A percentile compares a stretch with the other conserved stretches of the same genome.
These are phyloP conservation scores for Serripes groenlandicus DNA, from an alignment of 2,888 invertebrate species.

Conservation along the genomic window DNA sequence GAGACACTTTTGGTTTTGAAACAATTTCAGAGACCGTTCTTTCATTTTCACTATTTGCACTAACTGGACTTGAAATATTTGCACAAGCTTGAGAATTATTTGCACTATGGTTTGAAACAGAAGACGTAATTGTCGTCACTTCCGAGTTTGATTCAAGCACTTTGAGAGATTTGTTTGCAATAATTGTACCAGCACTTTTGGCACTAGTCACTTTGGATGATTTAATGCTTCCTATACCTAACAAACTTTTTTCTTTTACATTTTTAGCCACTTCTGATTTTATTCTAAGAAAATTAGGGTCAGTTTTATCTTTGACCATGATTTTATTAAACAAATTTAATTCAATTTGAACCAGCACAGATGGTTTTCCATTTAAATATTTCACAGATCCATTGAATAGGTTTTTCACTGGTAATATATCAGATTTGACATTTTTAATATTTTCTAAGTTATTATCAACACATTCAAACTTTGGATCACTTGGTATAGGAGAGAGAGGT, in stretches of 20 bases:
- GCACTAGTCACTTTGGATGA: constrained; percentile 49
- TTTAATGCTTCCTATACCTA: constrained; percentile 14
- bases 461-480: constrained; percentile 17
- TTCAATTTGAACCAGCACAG: constrained; percentile 66
- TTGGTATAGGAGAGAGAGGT: constrained; percentile 60
- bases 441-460: constrained; percentile 13
- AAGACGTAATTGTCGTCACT: constrained; percentile 24
- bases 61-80: constrained; percentile 7
- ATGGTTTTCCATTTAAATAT: constrained; percentile 56
- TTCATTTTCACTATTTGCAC: constrained; percentile 25
- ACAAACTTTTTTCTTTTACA: constrained; percentile 4
- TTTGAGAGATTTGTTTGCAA: constrained; percentile 44
- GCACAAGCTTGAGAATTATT: constrained; percentile 34
- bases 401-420: constrained; percentile 38
- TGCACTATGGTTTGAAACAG: constrained; percentile 45
- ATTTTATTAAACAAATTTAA: constrained; percentile 51
- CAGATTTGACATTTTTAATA: constrained; percentile 31
- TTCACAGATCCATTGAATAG: constrained; percentile 50
- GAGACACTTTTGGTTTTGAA: constrained; percentile 5
- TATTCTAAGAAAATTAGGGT: constrained; percentile 7
- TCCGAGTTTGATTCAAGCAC: constrained; percentile 33
- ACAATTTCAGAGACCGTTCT: constrained; percentile 10
- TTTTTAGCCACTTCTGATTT: constrained; percentile 23
- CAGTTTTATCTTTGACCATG: constrained; percentile 10
- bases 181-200: constrained; percentile 46